Evolutionary conservation across 2,113 vertebrate species (phyloP), one percentile per base, ranked within the genome.

Genomic region (Ictalurus punctatus): DNA sequence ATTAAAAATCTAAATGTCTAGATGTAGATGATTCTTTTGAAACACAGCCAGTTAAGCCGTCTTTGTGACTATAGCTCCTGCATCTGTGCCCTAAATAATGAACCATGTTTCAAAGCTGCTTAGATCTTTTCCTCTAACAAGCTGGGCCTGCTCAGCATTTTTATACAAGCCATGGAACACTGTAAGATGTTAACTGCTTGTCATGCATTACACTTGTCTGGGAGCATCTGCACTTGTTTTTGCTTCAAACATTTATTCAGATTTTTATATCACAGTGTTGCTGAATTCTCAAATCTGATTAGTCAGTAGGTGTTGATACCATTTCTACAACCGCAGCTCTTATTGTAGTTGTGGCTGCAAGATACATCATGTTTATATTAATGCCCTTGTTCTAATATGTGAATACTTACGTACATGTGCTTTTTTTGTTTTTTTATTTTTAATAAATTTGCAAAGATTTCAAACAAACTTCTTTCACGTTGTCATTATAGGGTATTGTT

Each of bases 221-320:
- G 71, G 25, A 76, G 40, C 21, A 76, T 76, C 73, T 76, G 73
- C 37, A 76, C 37, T 76, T 76, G 37, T 76, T 25, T 74, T 74
- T 2, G 34, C 34, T 19, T 74, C 21, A 25, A 25, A 25, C 73
- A 13, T 76, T 44, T 76, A 76, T 44, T 76, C 21, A 74, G 37
- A 74, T 40, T 40, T 74, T 44, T 74, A 74, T 44, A 40, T 19
- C 40, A 44, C 73, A 25, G 8, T 48, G 40, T 40, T 76, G 40
- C 9, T 48, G 40, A 74, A 48, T 23, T 25, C 21, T 76, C 40
- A 76, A 48, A 76, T 76, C 40, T 25, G 13, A 79, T 79, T 25
- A 78, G 74, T 78, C 74, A 27, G 40, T 48, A 44, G 3, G 37
- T 76, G 73, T 44, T 76, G 73, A 76, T 12, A 27, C 40, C 27